Conservation (phyloP, 1,140 invertebrate species). For the Drosophila azteca region DNA sequence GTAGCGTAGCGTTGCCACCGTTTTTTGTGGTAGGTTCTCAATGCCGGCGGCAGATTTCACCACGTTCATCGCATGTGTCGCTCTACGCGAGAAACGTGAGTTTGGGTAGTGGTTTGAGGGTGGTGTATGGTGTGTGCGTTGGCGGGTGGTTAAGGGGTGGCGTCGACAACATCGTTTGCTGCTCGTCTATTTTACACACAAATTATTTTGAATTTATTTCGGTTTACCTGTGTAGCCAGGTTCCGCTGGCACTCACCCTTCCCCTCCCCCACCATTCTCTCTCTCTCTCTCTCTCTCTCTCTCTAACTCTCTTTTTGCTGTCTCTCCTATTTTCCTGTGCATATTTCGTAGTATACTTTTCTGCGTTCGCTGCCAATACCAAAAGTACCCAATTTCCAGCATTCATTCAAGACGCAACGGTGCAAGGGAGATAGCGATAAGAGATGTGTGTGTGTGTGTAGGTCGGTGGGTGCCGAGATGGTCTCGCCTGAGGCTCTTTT, state of each 20-base stretch:
- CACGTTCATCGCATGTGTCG: constrained; percentile 47
- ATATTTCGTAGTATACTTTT: constrained; percentile 73
- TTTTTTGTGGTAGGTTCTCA: constrained; percentile 45
- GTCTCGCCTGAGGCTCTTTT: constrained; percentile 45
- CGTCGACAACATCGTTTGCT: constrained; percentile 36
- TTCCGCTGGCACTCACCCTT: background rate
- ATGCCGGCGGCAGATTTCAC: constrained; percentile 68
- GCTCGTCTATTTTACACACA: constrained; percentile 78
- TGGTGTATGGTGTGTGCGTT: background rate
- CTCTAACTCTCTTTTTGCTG: background rate
- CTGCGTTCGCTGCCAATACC: constrained; percentile 41
- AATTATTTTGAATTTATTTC: constrained; percentile 81
- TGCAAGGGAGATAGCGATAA: constrained; percentile 44
- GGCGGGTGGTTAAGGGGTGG: constrained; percentile 10
- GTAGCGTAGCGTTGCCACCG: constrained; percentile 11
- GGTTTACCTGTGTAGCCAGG: constrained; percentile 53
- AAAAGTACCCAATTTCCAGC: constrained; percentile 76
- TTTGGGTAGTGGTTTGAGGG: background rate
- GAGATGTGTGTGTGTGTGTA: constrained; percentile 18
- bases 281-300: background rate
- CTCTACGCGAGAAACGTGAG: background rate
- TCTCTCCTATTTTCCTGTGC: background rate
- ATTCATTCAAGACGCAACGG: constrained; percentile 67
- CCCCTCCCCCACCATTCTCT: constrained; percentile 1
- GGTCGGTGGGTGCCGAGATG: no score